phyloP scores from a whole-genome alignment of 2,113 vertebrate species.

The Galbula dea region DNA sequence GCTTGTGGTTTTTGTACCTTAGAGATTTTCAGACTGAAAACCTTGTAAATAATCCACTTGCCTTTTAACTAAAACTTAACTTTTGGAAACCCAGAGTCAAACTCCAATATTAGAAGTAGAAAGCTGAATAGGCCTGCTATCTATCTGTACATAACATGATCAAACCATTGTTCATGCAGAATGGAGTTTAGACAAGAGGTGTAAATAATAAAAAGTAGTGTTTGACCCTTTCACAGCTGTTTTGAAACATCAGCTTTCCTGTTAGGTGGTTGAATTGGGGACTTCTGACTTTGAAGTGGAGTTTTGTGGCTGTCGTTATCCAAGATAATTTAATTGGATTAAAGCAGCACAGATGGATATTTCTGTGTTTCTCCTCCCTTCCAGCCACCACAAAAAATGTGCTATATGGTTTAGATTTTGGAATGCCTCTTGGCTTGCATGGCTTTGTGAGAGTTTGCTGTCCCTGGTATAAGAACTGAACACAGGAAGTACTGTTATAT shows the following conservation, averaged over 20 bases:
- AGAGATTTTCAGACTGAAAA: background rate
- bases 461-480: background rate
- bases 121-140: background rate
- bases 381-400: background rate
- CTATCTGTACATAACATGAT: background rate
- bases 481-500: background rate
- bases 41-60: background rate
- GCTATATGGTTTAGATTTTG: background rate
- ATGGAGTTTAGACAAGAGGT: background rate
- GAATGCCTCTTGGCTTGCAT: background rate
- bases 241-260: background rate
- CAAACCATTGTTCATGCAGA: background rate
- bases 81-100: background rate
- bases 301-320: background rate
- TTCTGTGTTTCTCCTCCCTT: background rate
- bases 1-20: background rate
- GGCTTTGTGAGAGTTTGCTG: background rate
- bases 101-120: background rate
- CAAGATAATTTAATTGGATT: background rate
- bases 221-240: background rate
- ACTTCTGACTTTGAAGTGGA: background rate
- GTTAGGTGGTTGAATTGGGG: background rate
- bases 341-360: background rate
- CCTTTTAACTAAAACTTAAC: background rate
- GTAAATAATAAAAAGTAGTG: background rate